These are phyloP conservation scores for Trissoscelio sp. DNA, from an alignment of 2,888 invertebrate genomes.

Conservation along the genomic window DNA sequence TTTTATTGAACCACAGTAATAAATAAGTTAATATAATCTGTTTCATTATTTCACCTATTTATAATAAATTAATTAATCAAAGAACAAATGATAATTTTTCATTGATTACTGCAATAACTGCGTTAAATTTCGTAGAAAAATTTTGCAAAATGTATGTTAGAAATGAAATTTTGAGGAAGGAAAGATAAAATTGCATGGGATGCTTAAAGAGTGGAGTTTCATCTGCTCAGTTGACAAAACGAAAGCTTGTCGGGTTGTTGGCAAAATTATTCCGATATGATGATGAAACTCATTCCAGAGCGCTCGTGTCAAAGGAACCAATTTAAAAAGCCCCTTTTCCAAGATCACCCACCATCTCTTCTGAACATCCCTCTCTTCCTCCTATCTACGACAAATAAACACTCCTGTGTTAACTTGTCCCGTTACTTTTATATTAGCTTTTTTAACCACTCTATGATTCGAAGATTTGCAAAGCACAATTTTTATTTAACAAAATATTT, in stretches of 20 bases:
- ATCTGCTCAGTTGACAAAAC: slow-evolving; percentile 58
- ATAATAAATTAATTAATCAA: too few species aligned
- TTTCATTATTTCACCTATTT: too few species aligned
- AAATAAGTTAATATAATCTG: slow-evolving; percentile 23
- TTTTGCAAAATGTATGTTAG: slow-evolving; percentile 34
- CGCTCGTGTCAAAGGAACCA: slow-evolving; percentile 82
- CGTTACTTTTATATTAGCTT: slow-evolving; percentile 69
- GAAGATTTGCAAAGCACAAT: neutral
- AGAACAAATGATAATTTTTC: too few species aligned
- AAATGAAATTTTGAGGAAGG: slow-evolving; percentile 43
- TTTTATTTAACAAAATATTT: neutral
- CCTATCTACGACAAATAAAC: slow-evolving; percentile 64
- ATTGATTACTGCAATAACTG: too few species aligned
- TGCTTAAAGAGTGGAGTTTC: slow-evolving; percentile 49
- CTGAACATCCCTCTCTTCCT: slow-evolving; percentile 70
- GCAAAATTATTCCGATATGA: slow-evolving; percentile 81
- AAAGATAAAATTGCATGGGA: slow-evolving; percentile 3
- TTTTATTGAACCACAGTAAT: slow-evolving; percentile 34
- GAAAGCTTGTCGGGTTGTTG: slow-evolving; percentile 21
- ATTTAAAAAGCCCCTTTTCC: slow-evolving; percentile 83
- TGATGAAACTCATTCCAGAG: slow-evolving; percentile 82
- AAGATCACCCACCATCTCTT: slow-evolving; percentile 80
- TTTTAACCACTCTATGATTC: slow-evolving; percentile 74
- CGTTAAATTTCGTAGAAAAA: neutral
- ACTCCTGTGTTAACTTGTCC: slow-evolving; percentile 77